A percentile compares a stretch with the other conserved stretches of the same genome.
phyloP scores from a whole-genome alignment of 2,888 invertebrate genomes.

The Drosophila ustulata region DNA sequence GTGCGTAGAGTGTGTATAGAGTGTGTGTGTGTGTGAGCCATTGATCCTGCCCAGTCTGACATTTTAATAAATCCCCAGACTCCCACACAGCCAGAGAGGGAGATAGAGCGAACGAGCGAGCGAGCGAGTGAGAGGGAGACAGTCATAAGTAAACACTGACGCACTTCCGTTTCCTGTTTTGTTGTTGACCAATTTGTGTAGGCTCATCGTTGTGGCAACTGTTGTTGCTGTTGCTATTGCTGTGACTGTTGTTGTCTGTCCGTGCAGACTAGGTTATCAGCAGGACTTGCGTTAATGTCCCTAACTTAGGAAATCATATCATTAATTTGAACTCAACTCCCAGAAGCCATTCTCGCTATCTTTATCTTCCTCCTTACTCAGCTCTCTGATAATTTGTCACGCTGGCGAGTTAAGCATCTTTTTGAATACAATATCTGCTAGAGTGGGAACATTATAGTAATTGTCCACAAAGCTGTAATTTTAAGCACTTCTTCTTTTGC shows the following conservation, averaged over 20 bases:
- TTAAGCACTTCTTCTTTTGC: neutral
- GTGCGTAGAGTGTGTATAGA: neutral
- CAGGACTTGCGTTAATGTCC: conserved; percentile 62
- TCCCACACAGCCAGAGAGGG: conserved; percentile 5
- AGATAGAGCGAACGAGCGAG: neutral
- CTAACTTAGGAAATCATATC: conserved; percentile 73
- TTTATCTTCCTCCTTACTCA: neutral
- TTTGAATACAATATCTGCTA: conserved; percentile 21
- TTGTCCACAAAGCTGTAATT: conserved; percentile 48
- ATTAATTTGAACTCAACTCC: conserved; percentile 68
- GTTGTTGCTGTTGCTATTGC: conserved; percentile 19
- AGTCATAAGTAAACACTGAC: conserved; percentile 52
- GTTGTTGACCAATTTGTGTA: conserved; percentile 38
- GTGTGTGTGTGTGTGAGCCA: conserved; percentile 47
- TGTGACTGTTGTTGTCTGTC: conserved; percentile 17
- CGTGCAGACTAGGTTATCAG: conserved; percentile 27
- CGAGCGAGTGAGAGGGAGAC: conserved; percentile 10
- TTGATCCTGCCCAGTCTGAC: conserved; percentile 68
- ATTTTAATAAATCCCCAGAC: conserved; percentile 72
- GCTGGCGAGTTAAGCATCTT: conserved; percentile 27
- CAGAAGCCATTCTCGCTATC: neutral
- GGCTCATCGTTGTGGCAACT: conserved; percentile 33
- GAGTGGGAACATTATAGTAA: conserved; percentile 44
- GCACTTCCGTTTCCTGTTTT: conserved; percentile 71
- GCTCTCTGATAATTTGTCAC: conserved; percentile 55